A percentile compares a stretch with the other conserved stretches of the same genome.
Evolutionary conservation across 2,888 invertebrate genomes (phyloP).

Genomic region (Dendrolimus houi): DNA sequence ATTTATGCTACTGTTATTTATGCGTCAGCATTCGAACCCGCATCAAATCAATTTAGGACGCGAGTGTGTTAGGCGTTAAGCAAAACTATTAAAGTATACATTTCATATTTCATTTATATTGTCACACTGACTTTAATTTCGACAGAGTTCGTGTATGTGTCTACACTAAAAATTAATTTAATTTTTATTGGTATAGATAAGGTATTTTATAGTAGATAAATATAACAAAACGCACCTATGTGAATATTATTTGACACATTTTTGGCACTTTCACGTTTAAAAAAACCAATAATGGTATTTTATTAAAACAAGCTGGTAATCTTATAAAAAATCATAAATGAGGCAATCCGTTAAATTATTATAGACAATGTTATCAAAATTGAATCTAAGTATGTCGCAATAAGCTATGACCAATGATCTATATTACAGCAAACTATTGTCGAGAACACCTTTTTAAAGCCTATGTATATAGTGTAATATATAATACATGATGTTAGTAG

Average conservation of each 20-base stretch:
- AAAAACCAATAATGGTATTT: background rate
- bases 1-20: too few relatives aligned
- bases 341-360: background rate
- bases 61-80: too few relatives aligned
- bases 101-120: too few relatives aligned
- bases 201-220: too few relatives aligned
- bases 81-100: too few relatives aligned
- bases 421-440: background rate
- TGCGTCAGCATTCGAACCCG: too few relatives aligned
- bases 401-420: background rate
- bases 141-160: too few relatives aligned
- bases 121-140: too few relatives aligned
- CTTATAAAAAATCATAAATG: background rate
- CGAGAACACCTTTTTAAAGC: background rate
- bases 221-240: too few relatives aligned
- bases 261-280: background rate
- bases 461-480: background rate
- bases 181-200: too few relatives aligned
- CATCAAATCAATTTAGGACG: too few relatives aligned
- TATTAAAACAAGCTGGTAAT: background rate
- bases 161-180: too few relatives aligned
- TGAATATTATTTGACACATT: background rate
- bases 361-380: background rate
- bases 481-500: background rate
- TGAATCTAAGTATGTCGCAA: background rate